Percentiles rank a stretch among this genome's conserved stretches.
These are phyloP conservation scores for Drosophila neonasuta DNA, from an alignment of 2,888 invertebrate species.

Conservation along the genomic window DNA sequence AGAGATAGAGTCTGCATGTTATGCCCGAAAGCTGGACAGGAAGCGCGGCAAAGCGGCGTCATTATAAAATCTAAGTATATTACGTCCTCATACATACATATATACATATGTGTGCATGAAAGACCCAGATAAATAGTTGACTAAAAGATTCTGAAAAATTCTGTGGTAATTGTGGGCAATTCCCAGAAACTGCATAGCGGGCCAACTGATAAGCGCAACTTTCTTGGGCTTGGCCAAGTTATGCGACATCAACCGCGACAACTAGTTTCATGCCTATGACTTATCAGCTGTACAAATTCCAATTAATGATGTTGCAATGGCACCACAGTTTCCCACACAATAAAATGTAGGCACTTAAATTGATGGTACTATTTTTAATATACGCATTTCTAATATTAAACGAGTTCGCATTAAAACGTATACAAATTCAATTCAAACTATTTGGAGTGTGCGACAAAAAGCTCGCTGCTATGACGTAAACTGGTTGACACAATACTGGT, in stretches of 20 bases:
- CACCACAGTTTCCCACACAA: neutral
- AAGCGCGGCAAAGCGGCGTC: slow-evolving; percentile 42
- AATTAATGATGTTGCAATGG: neutral
- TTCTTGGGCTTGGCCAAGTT: slow-evolving; percentile 27
- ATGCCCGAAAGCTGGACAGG: slow-evolving; percentile 50
- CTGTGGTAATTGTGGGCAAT: slow-evolving; percentile 13
- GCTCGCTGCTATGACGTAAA: slow-evolving; percentile 17
- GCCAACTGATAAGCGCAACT: slow-evolving; percentile 35
- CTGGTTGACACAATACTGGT: neutral
- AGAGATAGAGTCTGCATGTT: slow-evolving; percentile 22
- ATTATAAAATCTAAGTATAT: slow-evolving; percentile 23
- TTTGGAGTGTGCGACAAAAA: slow-evolving; percentile 10
- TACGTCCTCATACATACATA: slow-evolving; percentile 2
- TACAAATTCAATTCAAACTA: neutral
- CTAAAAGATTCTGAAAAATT: slow-evolving; percentile 17
- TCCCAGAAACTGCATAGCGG: slow-evolving; percentile 39
- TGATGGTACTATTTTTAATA: neutral
- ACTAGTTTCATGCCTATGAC: neutral
- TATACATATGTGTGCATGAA: neutral
- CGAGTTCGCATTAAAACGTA: neutral
- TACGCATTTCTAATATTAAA: neutral
- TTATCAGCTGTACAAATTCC: slow-evolving; percentile 39
- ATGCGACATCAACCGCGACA: neutral
- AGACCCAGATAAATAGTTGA: slow-evolving; percentile 27
- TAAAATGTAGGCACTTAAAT: neutral